Evolutionary conservation across 1,140 invertebrate genomes (phyloP).

Genomic region (Solen grandis): DNA sequence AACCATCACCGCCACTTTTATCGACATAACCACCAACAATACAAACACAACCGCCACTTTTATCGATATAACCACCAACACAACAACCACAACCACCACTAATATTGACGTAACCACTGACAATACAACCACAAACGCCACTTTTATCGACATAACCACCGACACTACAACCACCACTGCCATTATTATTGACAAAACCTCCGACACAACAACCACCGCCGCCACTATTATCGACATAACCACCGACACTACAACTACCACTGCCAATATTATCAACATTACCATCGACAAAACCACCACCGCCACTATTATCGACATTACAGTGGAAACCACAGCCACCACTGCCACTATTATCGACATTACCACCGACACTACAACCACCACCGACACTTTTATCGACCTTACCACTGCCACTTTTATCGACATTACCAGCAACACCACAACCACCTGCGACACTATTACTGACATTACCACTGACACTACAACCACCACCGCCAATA

Average conservation of each 20-base stretch:
- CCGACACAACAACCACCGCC: background rate
- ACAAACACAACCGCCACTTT: background rate
- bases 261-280: conserved; percentile 55
- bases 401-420: background rate
- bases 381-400: background rate
- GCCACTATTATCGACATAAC: background rate
- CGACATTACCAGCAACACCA: background rate
- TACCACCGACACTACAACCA: conserved; percentile 20
- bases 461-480: background rate
- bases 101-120: no score
- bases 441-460: background rate
- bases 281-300: conserved; percentile 25
- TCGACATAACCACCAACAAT: no score
- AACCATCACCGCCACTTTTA: no score
- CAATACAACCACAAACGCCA: no score
- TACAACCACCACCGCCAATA: background rate
- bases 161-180: conserved; percentile 46
- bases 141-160: conserved; percentile 13
- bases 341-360: background rate
- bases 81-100: conserved; percentile 8
- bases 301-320: conserved; percentile 28
- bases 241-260: conserved; percentile 42
- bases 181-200: conserved; percentile 30
- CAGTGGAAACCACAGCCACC: background rate
- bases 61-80: conserved; percentile 49